Percentiles rank a stretch among this genome's conserved stretches.
Conservation (phyloP, 1,140 invertebrate species). For the Catajapyx aquilonaris region DNA sequence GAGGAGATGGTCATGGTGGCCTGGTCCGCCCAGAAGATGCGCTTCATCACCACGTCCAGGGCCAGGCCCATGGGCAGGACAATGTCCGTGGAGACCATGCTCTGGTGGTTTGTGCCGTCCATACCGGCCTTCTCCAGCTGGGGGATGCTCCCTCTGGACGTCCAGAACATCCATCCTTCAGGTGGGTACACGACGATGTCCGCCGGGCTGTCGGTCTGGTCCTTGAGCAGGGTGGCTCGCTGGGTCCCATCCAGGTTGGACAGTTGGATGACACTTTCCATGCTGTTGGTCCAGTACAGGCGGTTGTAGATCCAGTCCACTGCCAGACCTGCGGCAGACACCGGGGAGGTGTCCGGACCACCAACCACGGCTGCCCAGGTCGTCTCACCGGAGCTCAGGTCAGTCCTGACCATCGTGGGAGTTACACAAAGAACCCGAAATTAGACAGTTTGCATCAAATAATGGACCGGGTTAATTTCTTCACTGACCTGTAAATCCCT, state of each 20-base stretch:
- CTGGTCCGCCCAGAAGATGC: slow-evolving; percentile 35
- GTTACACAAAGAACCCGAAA: no score
- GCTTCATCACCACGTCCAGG: slow-evolving; percentile 21
- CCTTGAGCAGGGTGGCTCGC: slow-evolving; percentile 22
- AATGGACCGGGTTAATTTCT: no score
- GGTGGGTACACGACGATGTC: slow-evolving; percentile 34
- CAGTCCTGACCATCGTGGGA: no score
- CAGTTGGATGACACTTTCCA: slow-evolving; percentile 24
- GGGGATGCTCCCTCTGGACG: slow-evolving; percentile 30
- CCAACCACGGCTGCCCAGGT: no score
- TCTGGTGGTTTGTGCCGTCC: slow-evolving; percentile 29
- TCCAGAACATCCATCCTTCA: slow-evolving; percentile 31
- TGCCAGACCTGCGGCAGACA: slow-evolving; percentile 31
- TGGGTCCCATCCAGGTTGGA: slow-evolving; percentile 17
- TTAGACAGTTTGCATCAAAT: no score
- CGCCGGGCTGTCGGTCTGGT: slow-evolving; percentile 29
- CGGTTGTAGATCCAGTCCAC: slow-evolving; percentile 36
- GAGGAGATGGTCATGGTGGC: slow-evolving; percentile 21
- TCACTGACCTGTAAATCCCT: no score
- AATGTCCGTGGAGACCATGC: slow-evolving; percentile 28
- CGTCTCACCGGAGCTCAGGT: no score
- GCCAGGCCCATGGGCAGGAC: slow-evolving; percentile 34
- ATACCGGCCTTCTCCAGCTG: slow-evolving; percentile 28
- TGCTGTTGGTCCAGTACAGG: slow-evolving; percentile 34
- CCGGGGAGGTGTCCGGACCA: no score